These are phyloP conservation scores for Aplocera efformata DNA, from an alignment of 2,888 invertebrate genomes.

Conservation along the genomic window DNA sequence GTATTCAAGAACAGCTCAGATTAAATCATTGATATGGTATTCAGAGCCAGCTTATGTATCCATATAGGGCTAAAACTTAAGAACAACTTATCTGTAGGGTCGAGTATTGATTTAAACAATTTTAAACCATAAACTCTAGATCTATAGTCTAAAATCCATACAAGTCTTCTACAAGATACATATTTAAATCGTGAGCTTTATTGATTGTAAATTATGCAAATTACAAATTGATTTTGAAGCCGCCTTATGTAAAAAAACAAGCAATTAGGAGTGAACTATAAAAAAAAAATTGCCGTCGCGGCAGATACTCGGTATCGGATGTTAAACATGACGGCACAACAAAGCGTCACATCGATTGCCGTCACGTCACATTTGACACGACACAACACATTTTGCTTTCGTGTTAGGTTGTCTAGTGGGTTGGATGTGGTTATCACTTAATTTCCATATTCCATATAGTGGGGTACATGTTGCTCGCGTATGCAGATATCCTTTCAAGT, in stretches of 20 bases:
- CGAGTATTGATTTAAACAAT: neutral
- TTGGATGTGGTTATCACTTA: too few species aligned
- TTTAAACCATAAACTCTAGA: neutral
- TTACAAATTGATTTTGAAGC: slow-evolving; percentile 1
- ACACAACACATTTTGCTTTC: too few species aligned
- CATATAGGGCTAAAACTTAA: slow-evolving; percentile 3
- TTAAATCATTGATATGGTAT: slow-evolving; percentile 3
- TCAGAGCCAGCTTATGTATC: slow-evolving; percentile 2
- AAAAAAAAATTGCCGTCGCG: too few species aligned
- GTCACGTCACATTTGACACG: too few species aligned
- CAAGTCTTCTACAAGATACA: neutral
- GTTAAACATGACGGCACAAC: too few species aligned
- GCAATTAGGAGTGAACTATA: neutral
- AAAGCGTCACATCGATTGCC: too few species aligned
- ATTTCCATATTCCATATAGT: too few species aligned
- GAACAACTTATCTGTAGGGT: neutral
- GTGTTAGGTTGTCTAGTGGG: too few species aligned
- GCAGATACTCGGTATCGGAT: too few species aligned
- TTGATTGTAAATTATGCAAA: slow-evolving; percentile 9
- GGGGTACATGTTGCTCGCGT: too few species aligned
- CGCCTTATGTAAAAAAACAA: neutral
- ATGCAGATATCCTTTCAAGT: too few species aligned
- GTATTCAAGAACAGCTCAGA: too few species aligned
- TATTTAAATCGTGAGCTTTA: slow-evolving; percentile 1
- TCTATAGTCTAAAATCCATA: neutral